phyloP scores from a whole-genome alignment of 2,797 vertebrate genomes.

The Micrastur ruficollis region DNA sequence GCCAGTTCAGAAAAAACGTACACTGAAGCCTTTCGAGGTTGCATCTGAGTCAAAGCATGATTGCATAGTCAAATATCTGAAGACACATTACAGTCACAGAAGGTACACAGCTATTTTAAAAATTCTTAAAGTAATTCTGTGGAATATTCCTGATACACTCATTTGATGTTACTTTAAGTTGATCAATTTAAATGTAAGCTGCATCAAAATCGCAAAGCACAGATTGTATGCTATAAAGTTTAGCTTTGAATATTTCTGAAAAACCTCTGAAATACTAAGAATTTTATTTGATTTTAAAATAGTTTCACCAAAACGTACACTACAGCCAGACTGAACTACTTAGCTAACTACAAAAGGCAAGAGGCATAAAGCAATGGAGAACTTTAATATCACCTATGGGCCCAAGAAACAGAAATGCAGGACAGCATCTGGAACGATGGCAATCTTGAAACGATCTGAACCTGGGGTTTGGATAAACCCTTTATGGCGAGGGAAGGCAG shows the following conservation, averaged over 20 bases:
- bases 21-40: not conserved
- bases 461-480: not conserved
- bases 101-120: not conserved
- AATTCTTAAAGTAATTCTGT: not conserved
- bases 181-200: not conserved
- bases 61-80: not conserved
- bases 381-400: not conserved
- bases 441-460: not conserved
- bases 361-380: not conserved
- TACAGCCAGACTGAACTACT: not conserved
- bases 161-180: not conserved
- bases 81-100: not conserved
- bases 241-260: not conserved
- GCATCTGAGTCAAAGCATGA: rapidly evolving
- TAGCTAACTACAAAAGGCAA: not conserved
- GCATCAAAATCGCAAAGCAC: not conserved
- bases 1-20: not conserved
- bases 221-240: not conserved
- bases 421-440: not conserved
- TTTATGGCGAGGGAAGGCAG: not conserved
- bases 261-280: not conserved
- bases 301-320: not conserved
- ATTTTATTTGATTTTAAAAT: not conserved
- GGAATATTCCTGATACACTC: not conserved
- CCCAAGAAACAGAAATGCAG: not conserved